These are phyloP conservation scores for Corythornis madagascariensis DNA, from an alignment of 2,113 vertebrate genomes.

Conservation along the genomic window DNA sequence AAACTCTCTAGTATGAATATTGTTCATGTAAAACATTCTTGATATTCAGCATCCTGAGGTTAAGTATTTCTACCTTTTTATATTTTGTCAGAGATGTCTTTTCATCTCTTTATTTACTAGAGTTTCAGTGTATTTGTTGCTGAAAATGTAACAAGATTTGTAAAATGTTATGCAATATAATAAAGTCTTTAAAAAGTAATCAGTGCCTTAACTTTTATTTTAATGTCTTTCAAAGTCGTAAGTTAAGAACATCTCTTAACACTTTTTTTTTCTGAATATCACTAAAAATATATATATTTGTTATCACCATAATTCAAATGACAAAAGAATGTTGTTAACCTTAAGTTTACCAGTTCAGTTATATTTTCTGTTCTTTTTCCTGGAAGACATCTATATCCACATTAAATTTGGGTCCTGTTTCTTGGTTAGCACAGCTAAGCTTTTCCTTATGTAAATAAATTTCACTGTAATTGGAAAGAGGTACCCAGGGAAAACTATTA, in stretches of 20 bases:
- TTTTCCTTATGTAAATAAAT: background rate
- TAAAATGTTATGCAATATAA: slow-evolving; percentile 75
- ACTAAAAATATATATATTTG: background rate
- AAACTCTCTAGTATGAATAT: background rate
- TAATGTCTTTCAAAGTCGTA: background rate
- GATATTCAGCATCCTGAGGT: slow-evolving; percentile 36
- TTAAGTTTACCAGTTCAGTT: background rate
- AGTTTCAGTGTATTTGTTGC: slow-evolving; percentile 68
- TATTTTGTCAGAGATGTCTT: slow-evolving; percentile 66
- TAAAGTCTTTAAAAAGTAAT: slow-evolving; percentile 54
- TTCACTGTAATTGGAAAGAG: background rate
- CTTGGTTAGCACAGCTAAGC: background rate
- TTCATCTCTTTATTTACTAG: slow-evolving; percentile 70
- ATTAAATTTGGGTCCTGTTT: background rate
- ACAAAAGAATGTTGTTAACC: background rate
- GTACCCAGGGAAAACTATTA: background rate
- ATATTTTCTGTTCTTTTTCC: background rate
- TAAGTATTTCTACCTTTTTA: slow-evolving; percentile 74
- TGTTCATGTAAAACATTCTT: slow-evolving; percentile 36
- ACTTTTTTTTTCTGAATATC: background rate
- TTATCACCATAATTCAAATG: background rate
- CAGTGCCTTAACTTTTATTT: background rate
- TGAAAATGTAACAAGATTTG: slow-evolving; percentile 71
- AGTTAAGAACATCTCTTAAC: background rate
- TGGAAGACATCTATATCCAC: background rate